A percentile compares a stretch with the other conserved stretches of the same genome.
Conservation (phyloP, 2,113 vertebrate genomes). For the Nannobrachium achirus region DNA sequence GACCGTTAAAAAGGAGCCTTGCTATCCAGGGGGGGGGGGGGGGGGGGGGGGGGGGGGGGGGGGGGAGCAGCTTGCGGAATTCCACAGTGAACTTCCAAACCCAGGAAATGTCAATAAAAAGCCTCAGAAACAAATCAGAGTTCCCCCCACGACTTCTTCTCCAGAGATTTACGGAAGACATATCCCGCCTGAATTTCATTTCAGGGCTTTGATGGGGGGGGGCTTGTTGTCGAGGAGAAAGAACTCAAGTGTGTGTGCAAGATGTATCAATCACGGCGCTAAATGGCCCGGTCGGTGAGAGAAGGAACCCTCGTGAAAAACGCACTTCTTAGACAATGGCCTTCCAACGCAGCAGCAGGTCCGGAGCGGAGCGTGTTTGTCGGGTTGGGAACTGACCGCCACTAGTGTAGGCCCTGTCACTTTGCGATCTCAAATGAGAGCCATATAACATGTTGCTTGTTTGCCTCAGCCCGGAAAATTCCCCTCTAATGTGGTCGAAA, state of each 20-base stretch:
- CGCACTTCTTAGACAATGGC: not conserved
- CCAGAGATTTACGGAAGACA: not conserved
- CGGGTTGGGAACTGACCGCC: not conserved
- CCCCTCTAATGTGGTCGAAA: not conserved
- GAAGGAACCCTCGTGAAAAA: not conserved
- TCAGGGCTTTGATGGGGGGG: not conserved
- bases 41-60: too few relatives aligned
- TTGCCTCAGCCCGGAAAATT: not conserved
- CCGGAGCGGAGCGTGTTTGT: constrained; percentile 16
- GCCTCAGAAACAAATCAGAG: constrained; percentile 11
- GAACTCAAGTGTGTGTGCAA: not conserved
- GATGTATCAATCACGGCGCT: constrained; percentile 4
- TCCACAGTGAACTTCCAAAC: constrained; percentile 9
- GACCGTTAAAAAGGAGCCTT: constrained; percentile 13
- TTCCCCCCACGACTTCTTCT: not conserved
- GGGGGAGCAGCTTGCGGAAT: constrained; percentile 16
- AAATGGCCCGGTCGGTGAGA: not conserved
- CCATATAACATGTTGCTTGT: not conserved
- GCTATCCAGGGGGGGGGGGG: too few relatives aligned
- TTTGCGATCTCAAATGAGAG: not conserved
- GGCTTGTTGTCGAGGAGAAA: not conserved
- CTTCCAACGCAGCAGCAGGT: not conserved
- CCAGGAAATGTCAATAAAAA: constrained; percentile 15
- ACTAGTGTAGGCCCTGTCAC: not conserved
- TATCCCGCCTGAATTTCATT: not conserved